These are phyloP conservation scores for Neoascia interrupta DNA, from an alignment of 2,888 invertebrate genomes.

Conservation along the genomic window DNA sequence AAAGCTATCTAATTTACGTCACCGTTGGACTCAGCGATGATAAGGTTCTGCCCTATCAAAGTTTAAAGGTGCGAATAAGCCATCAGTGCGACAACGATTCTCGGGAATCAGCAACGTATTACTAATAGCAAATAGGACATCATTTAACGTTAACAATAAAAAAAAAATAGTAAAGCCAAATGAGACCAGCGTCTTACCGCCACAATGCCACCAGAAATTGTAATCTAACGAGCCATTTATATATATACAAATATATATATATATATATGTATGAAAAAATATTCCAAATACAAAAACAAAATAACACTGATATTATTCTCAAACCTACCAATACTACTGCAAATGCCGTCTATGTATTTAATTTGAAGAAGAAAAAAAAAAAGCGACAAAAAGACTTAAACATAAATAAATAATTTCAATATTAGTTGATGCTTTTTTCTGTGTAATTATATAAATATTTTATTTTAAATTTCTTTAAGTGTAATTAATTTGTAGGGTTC, in stretches of 20 bases:
- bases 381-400: conserved; percentile 41
- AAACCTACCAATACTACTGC: conserved; percentile 12
- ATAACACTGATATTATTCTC: conserved; percentile 42
- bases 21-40: conserved; percentile 82
- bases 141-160: background rate
- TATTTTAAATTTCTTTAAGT: conserved; percentile 25
- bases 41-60: conserved; percentile 82
- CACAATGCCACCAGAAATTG: conserved; percentile 69
- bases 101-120: conserved; percentile 74
- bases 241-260: conserved; percentile 22
- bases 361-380: conserved; percentile 24
- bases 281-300: conserved; percentile 40
- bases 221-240: conserved; percentile 67
- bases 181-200: conserved; percentile 69
- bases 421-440: conserved; percentile 21
- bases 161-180: conserved; percentile 49
- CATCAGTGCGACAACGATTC: conserved; percentile 76
- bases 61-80: conserved; percentile 78
- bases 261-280: conserved; percentile 22
- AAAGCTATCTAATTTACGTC: conserved; percentile 82
- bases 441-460: conserved; percentile 49
- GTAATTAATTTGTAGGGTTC: conserved; percentile 21
- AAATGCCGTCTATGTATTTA: conserved; percentile 58
- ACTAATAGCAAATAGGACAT: conserved; percentile 61
- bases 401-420: background rate